A percentile compares a stretch with the other conserved stretches of the same genome.
Conservation (phyloP, 2,888 invertebrate genomes). For the Azorinus chamasolen region DNA sequence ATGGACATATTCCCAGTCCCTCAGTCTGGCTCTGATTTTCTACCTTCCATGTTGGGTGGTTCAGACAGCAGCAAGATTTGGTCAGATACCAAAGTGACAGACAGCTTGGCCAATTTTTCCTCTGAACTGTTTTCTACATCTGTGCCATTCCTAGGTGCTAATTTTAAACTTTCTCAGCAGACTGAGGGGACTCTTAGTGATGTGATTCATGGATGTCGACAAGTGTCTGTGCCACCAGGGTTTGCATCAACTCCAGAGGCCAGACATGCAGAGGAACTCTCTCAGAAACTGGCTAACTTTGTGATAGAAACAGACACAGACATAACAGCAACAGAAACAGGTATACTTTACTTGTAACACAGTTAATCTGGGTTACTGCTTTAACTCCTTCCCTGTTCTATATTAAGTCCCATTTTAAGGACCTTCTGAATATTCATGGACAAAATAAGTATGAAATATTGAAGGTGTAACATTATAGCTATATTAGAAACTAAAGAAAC, state of each 20-base stretch:
- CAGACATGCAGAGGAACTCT: conserved; percentile 84
- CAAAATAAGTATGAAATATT: too few species aligned
- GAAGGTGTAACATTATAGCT: too few species aligned
- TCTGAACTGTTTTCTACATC: conserved; percentile 81
- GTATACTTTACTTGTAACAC: conserved; percentile 54
- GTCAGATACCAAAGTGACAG: conserved; percentile 64
- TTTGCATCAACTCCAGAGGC: conserved; percentile 79
- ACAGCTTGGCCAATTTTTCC: conserved; percentile 78
- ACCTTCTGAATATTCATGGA: too few species aligned
- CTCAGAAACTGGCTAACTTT: conserved; percentile 85
- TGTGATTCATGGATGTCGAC: conserved; percentile 81
- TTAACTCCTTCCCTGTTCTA: too few species aligned
- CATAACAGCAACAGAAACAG: conserved; percentile 81
- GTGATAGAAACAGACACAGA: conserved; percentile 86
- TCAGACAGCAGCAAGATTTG: conserved; percentile 65
- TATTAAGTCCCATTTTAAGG: too few species aligned
- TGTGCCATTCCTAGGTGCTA: conserved; percentile 79
- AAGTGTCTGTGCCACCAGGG: conserved; percentile 68
- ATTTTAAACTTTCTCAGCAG: conserved; percentile 68
- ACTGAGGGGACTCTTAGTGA: conserved; percentile 74
- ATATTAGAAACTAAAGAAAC: too few species aligned
- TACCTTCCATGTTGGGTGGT: conserved; percentile 41
- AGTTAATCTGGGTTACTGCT: too few species aligned
- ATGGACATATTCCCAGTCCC: conserved; percentile 25
- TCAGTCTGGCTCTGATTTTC: conserved; percentile 27